A percentile compares a stretch with the other conserved stretches of the same genome.
Evolutionary conservation across 1,140 invertebrate genomes (phyloP).

Genomic region (Ladona fulva): DNA sequence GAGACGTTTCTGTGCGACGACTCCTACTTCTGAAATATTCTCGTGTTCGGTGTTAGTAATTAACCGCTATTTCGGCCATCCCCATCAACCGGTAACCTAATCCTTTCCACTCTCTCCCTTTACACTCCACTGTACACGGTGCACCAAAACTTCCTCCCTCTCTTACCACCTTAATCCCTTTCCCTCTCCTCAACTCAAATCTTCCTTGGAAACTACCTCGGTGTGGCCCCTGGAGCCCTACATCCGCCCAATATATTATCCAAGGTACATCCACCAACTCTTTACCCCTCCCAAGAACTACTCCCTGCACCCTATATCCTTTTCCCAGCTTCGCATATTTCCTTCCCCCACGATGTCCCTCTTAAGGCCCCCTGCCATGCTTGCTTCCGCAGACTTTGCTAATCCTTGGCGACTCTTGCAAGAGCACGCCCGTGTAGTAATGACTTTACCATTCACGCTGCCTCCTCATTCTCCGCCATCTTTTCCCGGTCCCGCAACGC

Average conservation of each 20-base stretch:
- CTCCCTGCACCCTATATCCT: not conserved
- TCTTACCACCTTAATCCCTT: not conserved
- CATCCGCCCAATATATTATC: not conserved
- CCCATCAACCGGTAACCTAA: not conserved
- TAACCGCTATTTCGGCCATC: too few relatives aligned
- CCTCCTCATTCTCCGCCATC: too few relatives aligned
- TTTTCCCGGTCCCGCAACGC: too few relatives aligned
- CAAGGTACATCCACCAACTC: not conserved
- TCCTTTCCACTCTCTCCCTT: not conserved
- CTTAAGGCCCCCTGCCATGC: not conserved
- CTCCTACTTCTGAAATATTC: too few relatives aligned
- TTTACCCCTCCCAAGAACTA: not conserved
- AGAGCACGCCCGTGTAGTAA: not conserved
- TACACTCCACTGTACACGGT: not conserved
- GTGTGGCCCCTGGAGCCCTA: not conserved
- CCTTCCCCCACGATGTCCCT: too few relatives aligned
- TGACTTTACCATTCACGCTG: too few relatives aligned
- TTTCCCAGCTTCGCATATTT: too few relatives aligned
- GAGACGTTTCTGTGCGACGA: too few relatives aligned
- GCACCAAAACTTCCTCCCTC: not conserved
- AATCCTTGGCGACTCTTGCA: not conserved
- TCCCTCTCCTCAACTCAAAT: not conserved
- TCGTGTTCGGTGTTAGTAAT: too few relatives aligned
- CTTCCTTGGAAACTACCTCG: not conserved
- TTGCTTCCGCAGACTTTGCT: not conserved